Conservation (phyloP, 1,140 invertebrate genomes). For the Battus philenor region DNA sequence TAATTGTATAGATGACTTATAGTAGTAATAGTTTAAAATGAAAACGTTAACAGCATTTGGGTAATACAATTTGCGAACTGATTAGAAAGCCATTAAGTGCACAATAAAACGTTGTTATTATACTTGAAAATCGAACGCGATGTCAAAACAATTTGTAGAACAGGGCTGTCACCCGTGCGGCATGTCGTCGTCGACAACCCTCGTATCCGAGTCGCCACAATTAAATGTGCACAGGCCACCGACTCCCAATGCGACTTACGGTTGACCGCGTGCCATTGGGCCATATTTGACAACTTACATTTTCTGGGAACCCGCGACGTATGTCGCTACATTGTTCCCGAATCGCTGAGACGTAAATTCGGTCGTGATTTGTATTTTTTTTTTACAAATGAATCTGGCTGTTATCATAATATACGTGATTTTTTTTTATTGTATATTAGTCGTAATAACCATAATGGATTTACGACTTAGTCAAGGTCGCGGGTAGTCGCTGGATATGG, state of each 20-base stretch:
- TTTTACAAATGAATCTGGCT: too few relatives aligned
- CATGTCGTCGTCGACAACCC: neutral
- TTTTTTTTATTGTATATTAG: too few relatives aligned
- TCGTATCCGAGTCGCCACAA: constrained; percentile 35
- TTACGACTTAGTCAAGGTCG: too few relatives aligned
- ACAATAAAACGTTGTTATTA: constrained; percentile 2
- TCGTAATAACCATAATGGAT: too few relatives aligned
- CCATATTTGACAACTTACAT: constrained; percentile 2
- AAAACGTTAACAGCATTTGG: too few relatives aligned
- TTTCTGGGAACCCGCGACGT: constrained; percentile 1
- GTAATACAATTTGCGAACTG: constrained; percentile 18
- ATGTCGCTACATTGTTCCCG: constrained; percentile 1
- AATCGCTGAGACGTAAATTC: neutral
- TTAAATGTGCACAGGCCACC: constrained; percentile 47
- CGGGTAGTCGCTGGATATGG: too few relatives aligned
- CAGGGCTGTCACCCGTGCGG: neutral
- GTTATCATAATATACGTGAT: too few relatives aligned
- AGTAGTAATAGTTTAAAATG: too few relatives aligned
- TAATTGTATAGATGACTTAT: too few relatives aligned
- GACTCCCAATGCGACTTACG: constrained; percentile 35
- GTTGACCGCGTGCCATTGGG: constrained; percentile 20
- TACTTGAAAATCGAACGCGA: neutral
- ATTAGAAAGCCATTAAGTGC: constrained; percentile 1
- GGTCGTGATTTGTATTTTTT: neutral
- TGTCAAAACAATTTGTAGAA: constrained; percentile 14